Percentiles rank a stretch among this genome's conserved stretches.
These are phyloP conservation scores for Columba janthina DNA, from an alignment of 2,113 vertebrate genomes.

Conservation along the genomic window DNA sequence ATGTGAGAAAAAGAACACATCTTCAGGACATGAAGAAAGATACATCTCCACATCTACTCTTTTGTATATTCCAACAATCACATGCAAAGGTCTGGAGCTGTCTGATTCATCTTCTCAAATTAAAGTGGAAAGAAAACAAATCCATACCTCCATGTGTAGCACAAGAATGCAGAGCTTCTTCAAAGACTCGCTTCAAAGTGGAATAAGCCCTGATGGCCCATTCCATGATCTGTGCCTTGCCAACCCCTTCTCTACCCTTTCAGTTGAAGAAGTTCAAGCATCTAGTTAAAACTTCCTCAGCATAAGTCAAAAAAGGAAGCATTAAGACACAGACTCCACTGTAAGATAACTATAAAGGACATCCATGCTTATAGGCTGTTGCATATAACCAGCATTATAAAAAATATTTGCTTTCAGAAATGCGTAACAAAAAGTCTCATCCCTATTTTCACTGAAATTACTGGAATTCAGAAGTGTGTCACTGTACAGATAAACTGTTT, in stretches of 20 bases:
- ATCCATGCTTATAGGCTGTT: not conserved
- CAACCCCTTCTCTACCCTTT: not conserved
- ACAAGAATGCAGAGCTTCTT: not conserved
- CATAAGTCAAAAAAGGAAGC: not conserved
- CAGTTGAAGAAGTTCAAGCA: not conserved
- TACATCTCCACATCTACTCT: not conserved
- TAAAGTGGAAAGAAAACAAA: not conserved
- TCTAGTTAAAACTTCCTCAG: not conserved
- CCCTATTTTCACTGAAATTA: not conserved
- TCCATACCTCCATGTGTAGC: not conserved
- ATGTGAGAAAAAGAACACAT: not conserved
- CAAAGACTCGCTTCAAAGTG: not conserved
- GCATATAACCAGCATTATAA: not conserved
- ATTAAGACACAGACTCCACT: not conserved
- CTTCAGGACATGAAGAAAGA: not conserved
- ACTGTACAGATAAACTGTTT: not conserved
- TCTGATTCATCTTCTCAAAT: not conserved
- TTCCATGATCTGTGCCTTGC: not conserved
- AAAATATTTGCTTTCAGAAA: not conserved
- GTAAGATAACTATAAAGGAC: not conserved
- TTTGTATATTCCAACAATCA: not conserved
- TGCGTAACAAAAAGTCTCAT: not conserved
- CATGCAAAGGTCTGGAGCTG: not conserved
- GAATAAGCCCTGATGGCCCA: not conserved
- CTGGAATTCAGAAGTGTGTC: not conserved